phyloP scores from a whole-genome alignment of 2,113 vertebrate genomes.

The Neolamprologus devosi region DNA sequence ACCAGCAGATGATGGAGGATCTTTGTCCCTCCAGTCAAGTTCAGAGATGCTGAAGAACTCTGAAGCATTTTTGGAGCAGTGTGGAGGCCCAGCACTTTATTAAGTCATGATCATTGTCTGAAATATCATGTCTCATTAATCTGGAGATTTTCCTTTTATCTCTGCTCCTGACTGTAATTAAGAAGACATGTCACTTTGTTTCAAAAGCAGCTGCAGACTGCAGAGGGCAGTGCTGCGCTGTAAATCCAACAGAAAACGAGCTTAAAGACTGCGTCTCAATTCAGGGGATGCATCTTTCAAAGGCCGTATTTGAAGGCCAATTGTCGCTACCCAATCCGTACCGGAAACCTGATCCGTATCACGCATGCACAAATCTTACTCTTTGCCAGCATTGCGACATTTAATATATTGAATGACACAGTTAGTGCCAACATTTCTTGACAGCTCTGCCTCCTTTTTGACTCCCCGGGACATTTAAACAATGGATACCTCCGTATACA shows the following conservation, averaged over 20 bases:
- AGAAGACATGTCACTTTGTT: background rate
- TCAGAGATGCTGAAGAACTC: background rate
- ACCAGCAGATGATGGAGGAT: background rate
- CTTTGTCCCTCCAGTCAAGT: background rate
- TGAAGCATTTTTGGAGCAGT: background rate
- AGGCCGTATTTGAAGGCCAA: rapidly evolving
- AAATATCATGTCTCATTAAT: background rate
- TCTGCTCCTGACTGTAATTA: background rate
- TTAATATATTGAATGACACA: background rate
- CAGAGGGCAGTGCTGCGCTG: background rate
- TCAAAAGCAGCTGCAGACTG: background rate
- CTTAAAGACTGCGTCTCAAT: background rate
- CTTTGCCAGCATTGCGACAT: background rate
- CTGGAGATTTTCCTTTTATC: background rate
- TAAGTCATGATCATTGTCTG: background rate
- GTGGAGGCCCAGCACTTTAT: background rate
- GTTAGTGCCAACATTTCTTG: rapidly evolving
- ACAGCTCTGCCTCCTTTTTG: background rate
- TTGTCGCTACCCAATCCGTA: rapidly evolving
- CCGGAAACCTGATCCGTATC: background rate
- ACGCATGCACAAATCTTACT: background rate
- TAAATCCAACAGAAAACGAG: background rate
- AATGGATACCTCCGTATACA: rapidly evolving
- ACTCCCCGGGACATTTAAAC: background rate
- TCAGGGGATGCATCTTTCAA: rapidly evolving